Evolutionary conservation across 2,797 vertebrate species (phyloP), one percentile per base, ranked within the genome.

Genomic region (Adrianichthys oophorus): DNA sequence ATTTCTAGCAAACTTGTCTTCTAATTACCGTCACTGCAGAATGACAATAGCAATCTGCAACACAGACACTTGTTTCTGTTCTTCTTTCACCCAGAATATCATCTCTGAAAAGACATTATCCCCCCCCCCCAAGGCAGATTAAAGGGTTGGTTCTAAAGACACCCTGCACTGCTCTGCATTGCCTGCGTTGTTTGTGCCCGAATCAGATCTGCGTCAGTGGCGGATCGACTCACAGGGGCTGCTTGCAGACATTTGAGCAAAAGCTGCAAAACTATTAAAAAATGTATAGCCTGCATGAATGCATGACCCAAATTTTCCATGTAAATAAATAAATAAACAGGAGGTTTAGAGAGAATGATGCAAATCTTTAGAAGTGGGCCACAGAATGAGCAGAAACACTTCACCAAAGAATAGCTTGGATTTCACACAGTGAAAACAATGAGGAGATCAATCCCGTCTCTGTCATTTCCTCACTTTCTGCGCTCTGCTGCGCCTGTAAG

Each of bases 321-420:
- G 70, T 75, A 91, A 88, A 92, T 91, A 90, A 91, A 91, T 91
- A 91, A 93, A 88, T 88, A 87, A 90, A 58, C 62, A 51, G 61
- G 55, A 37, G 66, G 59, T 80, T 90, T 85, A 68, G 61, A 71
- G 68, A 50, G 69, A 70, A 65, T 78, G 83, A 79, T 76, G 85
- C 83, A 85, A 85, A 84, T 84, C 82, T 82, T 79, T 69, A 76
- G 78, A 88, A 89, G 78, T 87, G 86, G 89, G 85, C 89, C 86
- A 81, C 80, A 65, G 58, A 52, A 72, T 65, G 68, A 59, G 74
- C 55, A 80, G 83, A 89, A 85, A 70, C 69, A 63, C 85, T 72
- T 73, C 77, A 78, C 87, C 80, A 87, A 89, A 80, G 67, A 83
- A 60, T 66, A 69, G 52, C 77, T 68, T 67, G 67, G 74, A 74